Conservation (phyloP, 2,113 vertebrate species). For the Serinus canaria region DNA sequence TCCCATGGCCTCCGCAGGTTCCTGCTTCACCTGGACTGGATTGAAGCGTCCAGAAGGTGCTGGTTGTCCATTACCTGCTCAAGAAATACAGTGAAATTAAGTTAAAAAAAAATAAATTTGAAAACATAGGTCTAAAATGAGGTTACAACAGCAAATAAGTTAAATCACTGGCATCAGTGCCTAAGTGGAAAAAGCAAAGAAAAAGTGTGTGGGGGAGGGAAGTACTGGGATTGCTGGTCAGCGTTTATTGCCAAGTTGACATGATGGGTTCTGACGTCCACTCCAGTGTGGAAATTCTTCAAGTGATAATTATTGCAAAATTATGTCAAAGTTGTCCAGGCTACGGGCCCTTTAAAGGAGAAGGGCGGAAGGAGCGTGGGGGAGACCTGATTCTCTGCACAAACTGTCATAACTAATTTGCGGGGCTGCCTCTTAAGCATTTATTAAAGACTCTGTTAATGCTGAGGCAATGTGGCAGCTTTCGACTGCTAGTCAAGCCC, state of each 20-base stretch:
- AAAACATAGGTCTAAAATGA: neutral
- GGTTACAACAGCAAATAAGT: neutral
- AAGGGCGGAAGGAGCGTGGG: conserved; percentile 82
- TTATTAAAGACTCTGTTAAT: conserved; percentile 98
- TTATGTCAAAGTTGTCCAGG: conserved; percentile 95
- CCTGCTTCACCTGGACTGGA: conserved; percentile 88
- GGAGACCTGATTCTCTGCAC: conserved; percentile 87
- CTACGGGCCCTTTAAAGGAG: conserved; percentile 84
- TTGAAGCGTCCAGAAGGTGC: conserved; percentile 79
- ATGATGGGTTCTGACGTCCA: conserved; percentile 89
- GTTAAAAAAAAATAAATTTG: neutral
- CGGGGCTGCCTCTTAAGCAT: conserved; percentile 91
- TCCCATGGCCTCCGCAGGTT: conserved; percentile 73
- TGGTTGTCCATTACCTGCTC: conserved; percentile 85
- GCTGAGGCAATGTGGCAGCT: conserved; percentile 97
- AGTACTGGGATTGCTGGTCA: conserved; percentile 84
- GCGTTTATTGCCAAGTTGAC: conserved; percentile 83
- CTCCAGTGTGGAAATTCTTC: conserved; percentile 86
- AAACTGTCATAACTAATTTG: conserved; percentile 98
- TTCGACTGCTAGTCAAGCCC: conserved; percentile 82
- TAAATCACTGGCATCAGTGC: neutral
- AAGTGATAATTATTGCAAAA: conserved; percentile 98
- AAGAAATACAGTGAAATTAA: neutral
- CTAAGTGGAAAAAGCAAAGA: conserved; percentile 39
- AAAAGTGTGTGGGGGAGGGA: conserved; percentile 35